A percentile compares a stretch with the other conserved stretches of the same genome.
Conservation (phyloP, 1,140 invertebrate species). For the Melitaea cinxia region DNA sequence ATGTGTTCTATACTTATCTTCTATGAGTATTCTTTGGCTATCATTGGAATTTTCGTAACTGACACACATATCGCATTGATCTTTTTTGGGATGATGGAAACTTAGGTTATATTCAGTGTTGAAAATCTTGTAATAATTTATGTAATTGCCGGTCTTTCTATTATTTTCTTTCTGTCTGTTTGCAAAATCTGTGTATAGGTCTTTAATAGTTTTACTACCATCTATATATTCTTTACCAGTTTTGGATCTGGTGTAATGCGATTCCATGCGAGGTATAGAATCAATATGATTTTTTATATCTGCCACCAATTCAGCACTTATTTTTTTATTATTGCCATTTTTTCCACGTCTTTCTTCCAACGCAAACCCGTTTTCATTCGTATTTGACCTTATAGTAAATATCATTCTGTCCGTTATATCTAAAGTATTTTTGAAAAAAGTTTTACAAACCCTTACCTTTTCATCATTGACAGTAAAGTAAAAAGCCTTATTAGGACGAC, state of each 20-base stretch:
- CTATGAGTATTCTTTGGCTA: neutral
- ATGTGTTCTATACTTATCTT: neutral
- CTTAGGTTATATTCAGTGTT: neutral
- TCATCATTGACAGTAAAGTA: slow-evolving; percentile 32
- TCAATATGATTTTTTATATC: slow-evolving; percentile 37
- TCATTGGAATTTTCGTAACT: neutral
- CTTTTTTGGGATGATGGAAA: neutral
- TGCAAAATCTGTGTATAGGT: slow-evolving; percentile 54
- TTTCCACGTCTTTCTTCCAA: slow-evolving; percentile 27
- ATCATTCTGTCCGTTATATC: slow-evolving; percentile 39
- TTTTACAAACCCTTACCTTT: slow-evolving; percentile 39
- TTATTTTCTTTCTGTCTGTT: neutral
- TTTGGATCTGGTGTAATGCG: slow-evolving; percentile 51
- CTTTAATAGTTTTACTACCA: slow-evolving; percentile 49
- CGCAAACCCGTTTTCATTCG: slow-evolving; percentile 27
- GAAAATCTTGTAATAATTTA: slow-evolving; percentile 48
- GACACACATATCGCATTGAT: neutral
- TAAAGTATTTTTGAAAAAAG: too few relatives aligned
- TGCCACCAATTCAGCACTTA: neutral
- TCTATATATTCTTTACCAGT: slow-evolving; percentile 55
- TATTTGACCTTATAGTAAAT: slow-evolving; percentile 36
- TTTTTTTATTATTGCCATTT: slow-evolving; percentile 14
- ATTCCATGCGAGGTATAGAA: slow-evolving; percentile 52
- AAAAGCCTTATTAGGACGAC: slow-evolving; percentile 31
- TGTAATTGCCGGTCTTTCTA: slow-evolving; percentile 37